Base-by-base conservation (phyloP, 2,113 vertebrate genomes). In the Gila orcuttii region DNA sequence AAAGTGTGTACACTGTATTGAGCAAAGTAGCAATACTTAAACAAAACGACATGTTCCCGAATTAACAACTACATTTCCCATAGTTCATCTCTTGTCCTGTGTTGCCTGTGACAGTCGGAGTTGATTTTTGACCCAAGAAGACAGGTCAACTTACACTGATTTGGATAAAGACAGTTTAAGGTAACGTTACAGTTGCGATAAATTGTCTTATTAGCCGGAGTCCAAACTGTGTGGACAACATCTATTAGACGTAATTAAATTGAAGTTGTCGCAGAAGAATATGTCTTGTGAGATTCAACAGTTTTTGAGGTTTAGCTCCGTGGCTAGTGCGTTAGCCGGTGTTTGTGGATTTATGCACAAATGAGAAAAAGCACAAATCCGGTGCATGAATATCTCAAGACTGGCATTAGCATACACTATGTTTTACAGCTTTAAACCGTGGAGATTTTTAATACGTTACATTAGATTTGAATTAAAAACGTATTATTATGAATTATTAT, bases 31-130 rank as follows among this genome's bases (percentile, higher is more conserved):
- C 21, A 42, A 6, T 15, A 25, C 11, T 15, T 25, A 3, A 45
- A 74, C 21, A 42, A 13, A n/a, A 73, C 10, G 3, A 45, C 2
- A 69, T 1, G 31, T 71, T 74, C 4, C 0, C 1, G 39, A 74
- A 15, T 75, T 8, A 50, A n/a, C 69, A 69, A 86, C 87, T 81
- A 77, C 6, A 74, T 80, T 17, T 86, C 85, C 87, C 69, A 68
- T 1, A 6, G 31, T 68, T 3, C 87, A 36, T 3, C 4, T 28
- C 47, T 39, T 13, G 4, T 11, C 50, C 17, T 25, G 10, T n/a
- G 13, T 57, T 47, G 17, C 47, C 62, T 31, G 12, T 23, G 39
- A 88, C 75, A 52, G 80, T n/a, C 42, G 6, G 45, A 69, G 62
- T 82, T 82, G 80, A 33, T 52, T 82, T 82, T 69, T 69, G 80